These are phyloP conservation scores for Triplophysa bombifrons DNA, from an alignment of 2,797 vertebrate species.

Conservation along the genomic window DNA sequence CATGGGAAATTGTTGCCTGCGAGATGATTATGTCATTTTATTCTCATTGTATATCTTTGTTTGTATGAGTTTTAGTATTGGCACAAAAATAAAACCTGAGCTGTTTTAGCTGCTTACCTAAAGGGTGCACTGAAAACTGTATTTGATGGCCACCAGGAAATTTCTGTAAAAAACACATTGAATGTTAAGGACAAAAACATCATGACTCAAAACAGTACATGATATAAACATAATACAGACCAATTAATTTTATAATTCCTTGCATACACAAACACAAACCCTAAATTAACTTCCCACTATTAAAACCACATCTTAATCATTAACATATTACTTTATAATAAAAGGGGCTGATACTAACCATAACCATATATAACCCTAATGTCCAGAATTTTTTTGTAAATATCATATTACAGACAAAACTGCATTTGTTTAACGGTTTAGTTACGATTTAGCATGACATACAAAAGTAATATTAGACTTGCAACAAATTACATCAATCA, in stretches of 20 bases:
- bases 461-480: too few relatives aligned
- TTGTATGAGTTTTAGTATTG: too few relatives aligned
- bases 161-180: neutral
- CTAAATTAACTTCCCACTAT: neutral
- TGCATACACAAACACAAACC: neutral
- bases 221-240: neutral
- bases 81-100: neutral
- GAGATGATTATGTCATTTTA: too few relatives aligned
- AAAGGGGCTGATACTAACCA: too few relatives aligned
- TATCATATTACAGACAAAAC: neutral
- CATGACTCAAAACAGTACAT: slow-evolving; percentile 12
- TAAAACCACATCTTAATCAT: neutral
- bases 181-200: slow-evolving; percentile 9
- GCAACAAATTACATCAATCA: too few relatives aligned
- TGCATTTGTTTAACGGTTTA: neutral
- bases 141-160: neutral
- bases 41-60: too few relatives aligned
- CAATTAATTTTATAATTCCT: neutral
- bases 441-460: too few relatives aligned
- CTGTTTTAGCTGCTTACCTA: neutral
- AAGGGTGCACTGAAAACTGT: neutral
- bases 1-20: too few relatives aligned
- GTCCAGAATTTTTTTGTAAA: neutral
- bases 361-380: neutral
- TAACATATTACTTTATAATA: neutral